These are phyloP conservation scores for Pantherophis guttatus DNA, from an alignment of 2,113 vertebrate genomes.

Conservation along the genomic window DNA sequence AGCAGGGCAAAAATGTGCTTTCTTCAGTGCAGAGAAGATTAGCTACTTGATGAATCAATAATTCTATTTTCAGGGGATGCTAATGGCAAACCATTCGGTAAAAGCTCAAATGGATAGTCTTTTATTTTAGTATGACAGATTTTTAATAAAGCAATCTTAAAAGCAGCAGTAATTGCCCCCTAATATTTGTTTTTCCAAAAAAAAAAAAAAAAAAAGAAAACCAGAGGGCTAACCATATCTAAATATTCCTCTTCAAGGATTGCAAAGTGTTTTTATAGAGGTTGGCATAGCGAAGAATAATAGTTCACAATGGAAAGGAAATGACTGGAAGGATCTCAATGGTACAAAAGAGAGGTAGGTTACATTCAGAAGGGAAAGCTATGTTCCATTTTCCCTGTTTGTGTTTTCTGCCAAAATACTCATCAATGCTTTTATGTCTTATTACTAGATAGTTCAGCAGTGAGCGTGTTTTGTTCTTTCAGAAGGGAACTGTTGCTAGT, in stretches of 20 bases:
- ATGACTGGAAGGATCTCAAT: constrained; percentile 17
- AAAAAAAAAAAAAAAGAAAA: background rate
- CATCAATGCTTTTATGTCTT: background rate
- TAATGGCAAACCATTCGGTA: background rate
- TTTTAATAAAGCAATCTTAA: constrained; percentile 48
- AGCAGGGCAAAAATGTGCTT: constrained; percentile 4
- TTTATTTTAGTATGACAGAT: constrained; percentile 42
- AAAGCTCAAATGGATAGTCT: constrained; percentile 35
- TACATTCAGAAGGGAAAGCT: background rate
- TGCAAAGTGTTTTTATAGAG: constrained; percentile 50
- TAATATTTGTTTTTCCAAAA: constrained; percentile 2
- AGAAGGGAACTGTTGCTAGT: background rate
- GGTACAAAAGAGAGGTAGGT: background rate
- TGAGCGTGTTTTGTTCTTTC: background rate
- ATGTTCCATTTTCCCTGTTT: background rate
- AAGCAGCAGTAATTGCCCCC: constrained; percentile 45
- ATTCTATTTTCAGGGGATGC: constrained; percentile 45
- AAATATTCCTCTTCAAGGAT: constrained; percentile 56
- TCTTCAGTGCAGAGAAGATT: constrained; percentile 24
- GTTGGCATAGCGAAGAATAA: constrained; percentile 44
- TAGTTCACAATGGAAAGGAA: constrained; percentile 28
- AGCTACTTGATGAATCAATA: constrained; percentile 47
- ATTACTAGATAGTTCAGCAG: background rate
- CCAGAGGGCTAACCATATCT: constrained; percentile 34
- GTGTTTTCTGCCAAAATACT: background rate